Percentiles rank a stretch among this genome's conserved stretches.
phyloP scores from a whole-genome alignment of 2,113 vertebrate species.

The Panthera uncia region DNA sequence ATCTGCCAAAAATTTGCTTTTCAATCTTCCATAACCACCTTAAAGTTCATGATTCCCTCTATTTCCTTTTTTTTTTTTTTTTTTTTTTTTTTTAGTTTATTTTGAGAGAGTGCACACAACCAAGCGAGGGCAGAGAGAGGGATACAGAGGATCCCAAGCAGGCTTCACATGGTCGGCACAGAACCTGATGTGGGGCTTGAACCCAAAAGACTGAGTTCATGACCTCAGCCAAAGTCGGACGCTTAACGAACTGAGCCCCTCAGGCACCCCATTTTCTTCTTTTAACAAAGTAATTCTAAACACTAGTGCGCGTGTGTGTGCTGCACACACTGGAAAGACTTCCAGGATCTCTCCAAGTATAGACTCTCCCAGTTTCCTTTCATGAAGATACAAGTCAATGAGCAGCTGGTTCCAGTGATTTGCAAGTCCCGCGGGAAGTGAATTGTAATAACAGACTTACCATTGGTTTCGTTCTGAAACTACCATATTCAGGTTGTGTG shows the following conservation, averaged over 20 bases:
- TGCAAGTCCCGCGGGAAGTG: not conserved
- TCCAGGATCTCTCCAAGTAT: not conserved
- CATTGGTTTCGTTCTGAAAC: not conserved
- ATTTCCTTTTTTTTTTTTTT: not conserved
- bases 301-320: not conserved
- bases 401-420: conserved; percentile 31
- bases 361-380: conserved; percentile 11
- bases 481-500: not conserved
- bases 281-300: conserved; percentile 25
- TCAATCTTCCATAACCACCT: not conserved
- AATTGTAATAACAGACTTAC: not conserved
- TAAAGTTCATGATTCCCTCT: conserved; percentile 34
- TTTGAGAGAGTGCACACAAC: too few relatives aligned
- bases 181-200: too few relatives aligned
- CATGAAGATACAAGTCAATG: conserved; percentile 29
- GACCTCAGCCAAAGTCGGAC: too few relatives aligned
- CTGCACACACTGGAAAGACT: not conserved
- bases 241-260: too few relatives aligned
- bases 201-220: too few relatives aligned
- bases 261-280: too few relatives aligned
- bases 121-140: too few relatives aligned
- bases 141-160: too few relatives aligned
- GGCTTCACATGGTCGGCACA: too few relatives aligned
- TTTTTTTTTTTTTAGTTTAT: not conserved
- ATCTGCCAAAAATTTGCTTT: not conserved